Evolutionary conservation across 2,888 invertebrate genomes (phyloP), one percentile per base, ranked within the genome.

Genomic region (Nyleta sp.): DNA sequence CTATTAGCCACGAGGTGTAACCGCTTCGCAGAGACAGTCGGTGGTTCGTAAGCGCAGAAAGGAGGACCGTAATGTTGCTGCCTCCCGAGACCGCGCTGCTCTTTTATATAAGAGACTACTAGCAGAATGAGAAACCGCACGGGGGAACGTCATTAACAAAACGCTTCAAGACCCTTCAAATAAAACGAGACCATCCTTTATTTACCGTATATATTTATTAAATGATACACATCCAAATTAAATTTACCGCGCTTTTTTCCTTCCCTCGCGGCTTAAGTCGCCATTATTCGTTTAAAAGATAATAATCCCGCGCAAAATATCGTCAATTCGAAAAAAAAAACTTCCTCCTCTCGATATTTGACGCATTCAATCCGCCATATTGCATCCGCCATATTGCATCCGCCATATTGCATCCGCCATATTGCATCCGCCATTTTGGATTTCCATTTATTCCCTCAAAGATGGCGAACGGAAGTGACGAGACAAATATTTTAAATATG

Each of bases 71-170:
- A 65, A 65, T 42, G 65, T 52, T 53, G 15, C 42, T 24, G 65
- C 52, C 65, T 52, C 65, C 38, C 15, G 65, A 65, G 67, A 67
- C 55, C 52, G 33, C 31, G 35, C 33, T 67, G 67, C 55, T 67
- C 67, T 67, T 67, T 67, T 53, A 44, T 44, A 42, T 18, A 55
- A 53, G 44, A 53, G 44, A 15, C 18, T 31, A 53, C 53, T 22
- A 17, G 35, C 15, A 55, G 55, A 53, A 67, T 55, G 33, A 67
- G 53, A 67, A 67, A 67, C 67, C 67, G 31, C 67, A 55, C 44
- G 62, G 35, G 46, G 62, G 53, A 40, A 46, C 53, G 33, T 67
- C 55, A 55, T 67, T 67, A 67, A 42, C 67, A 53, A 67, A 67
- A 40, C 44, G 33, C 33, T 65, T 33, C 15, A 42, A 20, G 46